Evolutionary conservation across 2,113 vertebrate species (phyloP).

Genomic region (Rousettus leschenaultii): DNA sequence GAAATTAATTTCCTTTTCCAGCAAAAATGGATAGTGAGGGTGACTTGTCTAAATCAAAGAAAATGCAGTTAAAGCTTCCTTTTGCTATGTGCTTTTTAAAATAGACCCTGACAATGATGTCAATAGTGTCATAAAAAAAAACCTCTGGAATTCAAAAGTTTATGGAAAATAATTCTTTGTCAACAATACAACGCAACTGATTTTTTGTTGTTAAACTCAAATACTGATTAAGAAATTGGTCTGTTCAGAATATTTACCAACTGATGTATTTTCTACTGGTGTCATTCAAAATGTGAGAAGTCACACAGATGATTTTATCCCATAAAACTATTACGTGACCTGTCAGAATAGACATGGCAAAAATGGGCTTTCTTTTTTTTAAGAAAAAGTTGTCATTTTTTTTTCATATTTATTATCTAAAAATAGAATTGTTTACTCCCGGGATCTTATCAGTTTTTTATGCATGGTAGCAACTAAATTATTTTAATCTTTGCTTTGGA

Average conservation of each 20-base stretch:
- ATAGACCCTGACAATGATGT: slow-evolving; percentile 45
- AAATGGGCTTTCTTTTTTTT: slow-evolving; percentile 10
- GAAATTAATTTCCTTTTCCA: slow-evolving; percentile 71
- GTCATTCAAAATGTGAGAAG: slow-evolving; percentile 36
- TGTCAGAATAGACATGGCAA: not conserved
- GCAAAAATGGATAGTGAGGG: slow-evolving; percentile 28
- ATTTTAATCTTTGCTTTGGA: slow-evolving; percentile 56
- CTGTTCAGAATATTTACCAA: not conserved
- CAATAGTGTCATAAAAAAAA: slow-evolving; percentile 28
- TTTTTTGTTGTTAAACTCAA: not conserved
- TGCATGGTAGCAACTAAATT: slow-evolving; percentile 43
- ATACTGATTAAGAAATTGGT: not conserved
- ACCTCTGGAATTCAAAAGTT: not conserved
- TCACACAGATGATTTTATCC: not conserved
- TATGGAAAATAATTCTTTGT: slow-evolving; percentile 22
- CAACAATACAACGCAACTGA: not conserved
- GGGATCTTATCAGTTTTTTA: slow-evolving; percentile 58
- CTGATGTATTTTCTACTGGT: slow-evolving; percentile 5
- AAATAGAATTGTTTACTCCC: not conserved
- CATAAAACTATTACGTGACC: not conserved
- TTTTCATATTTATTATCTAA: not conserved
- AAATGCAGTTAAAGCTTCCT: slow-evolving; percentile 23
- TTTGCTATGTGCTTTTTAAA: not conserved
- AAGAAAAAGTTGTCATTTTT: slow-evolving; percentile 37
- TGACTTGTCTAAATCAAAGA: slow-evolving; percentile 57